Conservation (phyloP, 2,888 invertebrate genomes). For the Coenonympha arcania region DNA sequence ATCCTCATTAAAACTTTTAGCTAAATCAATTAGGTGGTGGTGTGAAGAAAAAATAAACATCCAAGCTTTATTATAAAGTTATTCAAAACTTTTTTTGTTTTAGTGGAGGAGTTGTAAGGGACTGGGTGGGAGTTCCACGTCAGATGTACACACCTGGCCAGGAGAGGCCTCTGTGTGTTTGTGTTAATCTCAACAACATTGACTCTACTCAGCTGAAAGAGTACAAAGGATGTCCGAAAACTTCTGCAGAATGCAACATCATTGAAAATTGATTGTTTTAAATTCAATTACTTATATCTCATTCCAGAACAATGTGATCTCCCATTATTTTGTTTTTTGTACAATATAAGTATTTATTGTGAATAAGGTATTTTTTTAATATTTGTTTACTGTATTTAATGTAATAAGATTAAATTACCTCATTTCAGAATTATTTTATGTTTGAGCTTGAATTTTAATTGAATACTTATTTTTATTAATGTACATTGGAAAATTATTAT, state of each 20-base stretch:
- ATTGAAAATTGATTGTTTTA: neutral
- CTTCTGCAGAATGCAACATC: constrained; percentile 66
- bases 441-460: neutral
- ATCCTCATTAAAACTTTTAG: too few relatives aligned
- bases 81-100: too few relatives aligned
- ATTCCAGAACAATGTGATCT: neutral
- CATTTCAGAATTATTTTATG: neutral
- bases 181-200: constrained; percentile 74
- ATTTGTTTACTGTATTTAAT: too few relatives aligned
- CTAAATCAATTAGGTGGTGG: too few relatives aligned
- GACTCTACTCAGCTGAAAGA: constrained; percentile 73
- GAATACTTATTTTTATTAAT: neutral
- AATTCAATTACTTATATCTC: constrained; percentile 4
- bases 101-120: constrained; percentile 91
- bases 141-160: constrained; percentile 82
- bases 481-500: too few relatives aligned
- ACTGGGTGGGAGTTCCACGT: constrained; percentile 93
- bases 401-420: neutral
- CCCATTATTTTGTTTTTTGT: neutral
- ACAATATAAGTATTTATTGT: neutral
- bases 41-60: too few relatives aligned
- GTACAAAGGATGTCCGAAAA: constrained; percentile 77
- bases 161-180: constrained; percentile 84
- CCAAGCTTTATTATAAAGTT: too few relatives aligned
- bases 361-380: too few relatives aligned